Evolutionary conservation across 2,113 vertebrate species (phyloP).

Genomic region (Hemichromis elongatus): DNA sequence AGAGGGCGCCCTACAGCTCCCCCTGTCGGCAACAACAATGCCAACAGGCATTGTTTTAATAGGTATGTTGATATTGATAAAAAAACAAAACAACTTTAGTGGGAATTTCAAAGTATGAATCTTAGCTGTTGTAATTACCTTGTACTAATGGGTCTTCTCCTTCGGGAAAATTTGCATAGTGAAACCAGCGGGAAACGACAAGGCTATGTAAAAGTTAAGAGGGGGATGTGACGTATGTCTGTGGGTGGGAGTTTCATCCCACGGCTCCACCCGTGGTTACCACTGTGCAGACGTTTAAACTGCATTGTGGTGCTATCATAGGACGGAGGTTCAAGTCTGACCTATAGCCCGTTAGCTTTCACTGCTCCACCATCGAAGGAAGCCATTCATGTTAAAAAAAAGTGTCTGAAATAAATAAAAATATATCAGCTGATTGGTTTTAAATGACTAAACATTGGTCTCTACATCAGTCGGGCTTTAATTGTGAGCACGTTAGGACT

Average conservation of each 20-base stretch:
- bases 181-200: accelerated
- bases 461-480: accelerated
- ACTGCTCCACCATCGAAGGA: background rate
- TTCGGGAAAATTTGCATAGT: accelerated
- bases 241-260: background rate
- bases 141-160: background rate
- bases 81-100: too few relatives aligned
- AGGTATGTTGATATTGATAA: background rate
- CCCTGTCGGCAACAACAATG: background rate
- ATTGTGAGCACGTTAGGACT: background rate
- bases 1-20: background rate
- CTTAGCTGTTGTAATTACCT: background rate
- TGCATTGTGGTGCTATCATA: background rate
- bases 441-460: background rate
- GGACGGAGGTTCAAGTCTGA: background rate
- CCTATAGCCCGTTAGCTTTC: background rate
- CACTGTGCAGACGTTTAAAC: background rate
- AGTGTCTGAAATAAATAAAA: background rate
- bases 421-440: background rate
- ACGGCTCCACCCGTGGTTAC: accelerated
- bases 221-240: background rate
- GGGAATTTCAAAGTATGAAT: background rate
- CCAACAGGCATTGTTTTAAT: too few relatives aligned
- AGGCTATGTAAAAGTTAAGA: background rate
- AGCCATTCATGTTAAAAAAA: accelerated